A percentile compares a stretch with the other conserved stretches of the same genome.
Evolutionary conservation across 2,888 invertebrate species (phyloP).

Genomic region (Trilocha varians): DNA sequence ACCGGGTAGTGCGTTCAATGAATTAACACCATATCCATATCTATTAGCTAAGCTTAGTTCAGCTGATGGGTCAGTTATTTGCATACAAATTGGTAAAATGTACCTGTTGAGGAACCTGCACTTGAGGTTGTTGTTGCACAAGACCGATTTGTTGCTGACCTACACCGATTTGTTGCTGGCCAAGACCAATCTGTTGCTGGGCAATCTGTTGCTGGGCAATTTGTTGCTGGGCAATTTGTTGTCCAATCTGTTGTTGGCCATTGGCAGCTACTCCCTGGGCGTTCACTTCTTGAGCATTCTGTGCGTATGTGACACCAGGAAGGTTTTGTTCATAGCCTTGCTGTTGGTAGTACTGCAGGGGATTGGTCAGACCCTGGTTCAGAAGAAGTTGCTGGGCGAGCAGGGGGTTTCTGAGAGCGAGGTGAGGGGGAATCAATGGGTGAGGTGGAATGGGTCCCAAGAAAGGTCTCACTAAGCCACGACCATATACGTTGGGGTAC

Average conservation of each 20-base stretch:
- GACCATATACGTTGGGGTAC: background rate
- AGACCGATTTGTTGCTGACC: background rate
- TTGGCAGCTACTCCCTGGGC: background rate
- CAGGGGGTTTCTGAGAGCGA: constrained; percentile 3
- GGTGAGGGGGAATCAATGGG: background rate
- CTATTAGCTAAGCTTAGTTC: background rate
- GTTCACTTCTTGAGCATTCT: background rate
- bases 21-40: background rate
- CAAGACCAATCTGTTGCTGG: background rate
- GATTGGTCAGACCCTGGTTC: constrained; percentile 2
- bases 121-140: background rate
- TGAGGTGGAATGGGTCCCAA: background rate
- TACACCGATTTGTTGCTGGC: background rate
- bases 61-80: background rate
- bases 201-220: background rate
- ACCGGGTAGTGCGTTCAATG: background rate
- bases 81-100: background rate
- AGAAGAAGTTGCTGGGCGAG: background rate
- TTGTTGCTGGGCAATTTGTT: background rate
- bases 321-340: background rate
- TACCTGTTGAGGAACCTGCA: constrained; percentile 1
- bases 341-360: constrained; percentile 5
- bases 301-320: background rate
- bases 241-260: background rate
- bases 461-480: background rate